Evolutionary conservation across 2,888 invertebrate species (phyloP), one percentile per base, ranked within the genome.

Genomic region (Hermaeophaga mercurialis): DNA sequence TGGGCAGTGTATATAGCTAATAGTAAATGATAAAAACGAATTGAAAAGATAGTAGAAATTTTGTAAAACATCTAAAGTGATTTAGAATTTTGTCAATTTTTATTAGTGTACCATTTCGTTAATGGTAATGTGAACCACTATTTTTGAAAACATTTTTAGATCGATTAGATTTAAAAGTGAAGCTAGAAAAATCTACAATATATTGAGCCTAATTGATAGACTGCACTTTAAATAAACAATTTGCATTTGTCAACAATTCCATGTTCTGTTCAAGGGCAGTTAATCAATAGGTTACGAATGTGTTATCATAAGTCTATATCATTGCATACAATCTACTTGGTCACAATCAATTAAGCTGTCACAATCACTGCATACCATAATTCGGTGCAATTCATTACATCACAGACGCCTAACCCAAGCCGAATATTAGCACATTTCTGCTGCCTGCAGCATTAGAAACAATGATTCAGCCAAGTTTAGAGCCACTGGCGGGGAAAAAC

Each of bases 301-400:
- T 53, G 53, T 57, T 57, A 53, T 52, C 52, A 43, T 52, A 53
- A 53, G 48, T 38, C 57, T 43, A 43, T 57, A 57, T 53, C 47
- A 48, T 48, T 26, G 57, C 53, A 57, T 43, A 57, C 52, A 52
- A 48, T 57, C 53, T 34, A 52, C 52, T 52, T 52, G 52, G 47
- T 57, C 57, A 53, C 52, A 57, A 53, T 57, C 57, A 44, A 53
- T 53, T 47, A 48, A 44, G 47, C 52, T 39, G 47, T 53, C 57
- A 57, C 48, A 48, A 53, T 56, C 70, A 67, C 59, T 55, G 62
- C 55, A 56, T 57, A 61, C 64, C 63, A 68, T 70, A 69, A 62
- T 61, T 66, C 61, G 65, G 45, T 56, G 56, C 62, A 70, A 71
- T 72, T 63, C 64, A 69, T 68, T 64, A 64, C 49, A 55, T 49